Evolutionary conservation across 92 coral and sea anemone genomes (phyloP), one percentile per base, ranked within the genome.

Genomic region (Meandrina meandrites): DNA sequence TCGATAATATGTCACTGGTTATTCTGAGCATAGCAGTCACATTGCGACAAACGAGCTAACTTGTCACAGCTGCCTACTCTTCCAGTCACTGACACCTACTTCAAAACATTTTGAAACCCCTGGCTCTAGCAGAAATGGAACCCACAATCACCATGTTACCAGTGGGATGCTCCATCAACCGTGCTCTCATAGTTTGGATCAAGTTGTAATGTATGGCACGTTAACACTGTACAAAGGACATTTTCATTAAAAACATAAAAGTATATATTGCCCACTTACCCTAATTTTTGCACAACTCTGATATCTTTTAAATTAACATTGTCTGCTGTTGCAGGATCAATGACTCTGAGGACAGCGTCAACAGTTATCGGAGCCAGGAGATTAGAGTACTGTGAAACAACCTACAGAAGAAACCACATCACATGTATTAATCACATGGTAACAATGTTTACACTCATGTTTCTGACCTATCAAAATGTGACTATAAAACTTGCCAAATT

Each of bases 281-380:
- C 99, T 75, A 96, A 76, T 77, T 96, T 96, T 89, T 90, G 94
- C 31, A 96, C 92, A 62, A 96, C 94, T 82, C 99, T 91, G 86
- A 96, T 90, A 45, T 96, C 98, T 69, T 91, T 93, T 35, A 96
- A 91, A 89, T 96, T 95, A 31, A 96, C 99, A 88, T 94, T 96
- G 34, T 87, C 95, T 40, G 98, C 96, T 71, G 94, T 90, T 51
- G 86, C 90, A 70, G 99, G 99, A 81, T 96, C 98, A 79, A 96
- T 94, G 75, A 96, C 99, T 54, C 91, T 92, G 32, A 96, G 90
- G 18, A 96, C 99, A 37, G 99, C 98, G 89, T 96, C 99, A 36
- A 96, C 99, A 6, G 99, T 92, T 76, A 96, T 96, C 76, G 99
- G 99, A 17, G 97, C 99, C 53, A 96, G 84, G 18, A 96, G 94